Evolutionary conservation across 2,797 vertebrate genomes (phyloP).

Genomic region (Sciurus vulgaris): DNA sequence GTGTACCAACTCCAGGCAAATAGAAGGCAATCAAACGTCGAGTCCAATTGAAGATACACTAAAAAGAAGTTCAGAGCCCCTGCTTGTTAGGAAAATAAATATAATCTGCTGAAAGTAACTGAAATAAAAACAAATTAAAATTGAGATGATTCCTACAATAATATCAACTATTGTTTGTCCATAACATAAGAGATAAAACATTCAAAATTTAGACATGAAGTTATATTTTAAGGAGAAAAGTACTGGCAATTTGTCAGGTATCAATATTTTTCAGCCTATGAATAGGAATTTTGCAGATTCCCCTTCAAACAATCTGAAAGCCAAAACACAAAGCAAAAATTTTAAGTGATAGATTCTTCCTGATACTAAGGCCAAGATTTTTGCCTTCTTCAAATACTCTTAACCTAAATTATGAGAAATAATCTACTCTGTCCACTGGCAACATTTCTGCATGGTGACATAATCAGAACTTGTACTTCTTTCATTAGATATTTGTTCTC

Average conservation of each 20-base stretch:
- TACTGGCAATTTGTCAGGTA: not conserved
- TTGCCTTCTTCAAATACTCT: slow-evolving; percentile 58
- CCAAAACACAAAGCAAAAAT: slow-evolving; percentile 12
- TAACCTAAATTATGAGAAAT: slow-evolving; percentile 68
- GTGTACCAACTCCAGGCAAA: not conserved
- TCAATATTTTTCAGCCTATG: slow-evolving; percentile 28
- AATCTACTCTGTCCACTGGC: slow-evolving; percentile 31
- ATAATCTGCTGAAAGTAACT: slow-evolving; percentile 49
- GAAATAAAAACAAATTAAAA: slow-evolving; percentile 54
- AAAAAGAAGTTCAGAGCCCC: not conserved
- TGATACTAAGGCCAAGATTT: slow-evolving; percentile 10
- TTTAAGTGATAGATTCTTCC: slow-evolving; percentile 33
- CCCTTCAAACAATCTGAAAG: not conserved
- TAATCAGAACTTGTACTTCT: slow-evolving; percentile 54
- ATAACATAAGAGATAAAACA: not conserved
- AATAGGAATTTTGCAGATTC: slow-evolving; percentile 32
- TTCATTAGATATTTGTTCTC: slow-evolving; percentile 51
- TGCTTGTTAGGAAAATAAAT: slow-evolving; percentile 44
- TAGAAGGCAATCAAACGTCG: slow-evolving; percentile 11
- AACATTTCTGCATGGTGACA: slow-evolving; percentile 55
- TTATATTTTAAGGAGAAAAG: not conserved
- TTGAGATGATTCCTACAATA: not conserved
- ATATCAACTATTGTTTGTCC: slow-evolving; percentile 16
- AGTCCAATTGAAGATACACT: slow-evolving; percentile 48
- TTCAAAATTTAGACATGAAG: slow-evolving; percentile 29